Evolutionary conservation across 2,113 vertebrate genomes (phyloP).

Genomic region (Nycticorax nycticorax): DNA sequence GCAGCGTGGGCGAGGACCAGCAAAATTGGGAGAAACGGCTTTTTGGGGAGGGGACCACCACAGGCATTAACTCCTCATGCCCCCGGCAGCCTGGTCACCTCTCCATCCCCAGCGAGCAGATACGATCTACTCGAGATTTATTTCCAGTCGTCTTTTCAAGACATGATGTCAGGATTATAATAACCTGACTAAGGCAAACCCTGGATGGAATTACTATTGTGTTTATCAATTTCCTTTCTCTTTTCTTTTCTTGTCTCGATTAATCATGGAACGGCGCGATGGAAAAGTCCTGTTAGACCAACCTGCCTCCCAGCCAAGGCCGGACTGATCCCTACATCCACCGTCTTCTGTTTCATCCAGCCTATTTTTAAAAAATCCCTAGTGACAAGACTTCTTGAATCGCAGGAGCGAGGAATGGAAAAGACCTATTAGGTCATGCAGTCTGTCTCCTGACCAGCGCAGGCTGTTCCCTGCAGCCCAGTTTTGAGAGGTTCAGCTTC

Average conservation of each 20-base stretch:
- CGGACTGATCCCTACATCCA: not conserved
- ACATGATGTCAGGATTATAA: constrained; percentile 64
- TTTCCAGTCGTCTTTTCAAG: constrained; percentile 59
- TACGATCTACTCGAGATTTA: not conserved
- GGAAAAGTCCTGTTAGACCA: constrained; percentile 53
- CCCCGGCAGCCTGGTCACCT: not conserved
- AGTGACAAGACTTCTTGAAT: not conserved
- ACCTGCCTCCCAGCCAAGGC: constrained; percentile 47
- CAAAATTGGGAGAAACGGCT: fast-evolving
- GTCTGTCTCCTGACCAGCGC: constrained; percentile 37
- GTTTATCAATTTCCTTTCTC: constrained; percentile 48
- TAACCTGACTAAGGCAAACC: constrained; percentile 27
- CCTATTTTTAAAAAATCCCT: constrained; percentile 42
- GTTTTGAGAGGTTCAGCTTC: not conserved
- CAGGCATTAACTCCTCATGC: not conserved
- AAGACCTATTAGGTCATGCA: constrained; percentile 47
- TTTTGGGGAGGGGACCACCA: not conserved
- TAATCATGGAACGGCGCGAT: constrained; percentile 12
- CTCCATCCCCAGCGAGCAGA: not conserved
- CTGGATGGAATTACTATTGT: constrained; percentile 9
- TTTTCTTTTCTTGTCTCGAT: not conserved
- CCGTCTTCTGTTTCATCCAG: not conserved
- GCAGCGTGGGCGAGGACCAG: fast-evolving
- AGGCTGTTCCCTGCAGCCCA: not conserved
- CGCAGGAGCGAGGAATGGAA: constrained; percentile 33